Evolutionary conservation across 2,888 invertebrate genomes (phyloP).

Genomic region (Oxystoma pomonae): DNA sequence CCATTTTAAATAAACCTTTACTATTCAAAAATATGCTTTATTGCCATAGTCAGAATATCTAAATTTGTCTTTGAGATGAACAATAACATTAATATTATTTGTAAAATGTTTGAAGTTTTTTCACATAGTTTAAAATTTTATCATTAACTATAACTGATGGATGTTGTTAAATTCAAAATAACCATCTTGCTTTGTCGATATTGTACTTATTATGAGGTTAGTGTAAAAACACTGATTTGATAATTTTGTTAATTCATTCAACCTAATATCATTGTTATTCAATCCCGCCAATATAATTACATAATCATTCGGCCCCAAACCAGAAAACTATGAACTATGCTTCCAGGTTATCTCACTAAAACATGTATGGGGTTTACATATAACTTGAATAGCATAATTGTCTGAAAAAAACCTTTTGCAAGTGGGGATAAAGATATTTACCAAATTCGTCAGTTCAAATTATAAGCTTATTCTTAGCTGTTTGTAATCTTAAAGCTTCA

Average conservation of each 20-base stretch:
- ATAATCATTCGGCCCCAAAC: not conserved
- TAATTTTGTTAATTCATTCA: not conserved
- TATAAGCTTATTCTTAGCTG: not conserved
- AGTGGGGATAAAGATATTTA: not conserved
- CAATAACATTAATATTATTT: no score
- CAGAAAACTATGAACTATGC: not conserved
- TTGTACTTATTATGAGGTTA: not conserved
- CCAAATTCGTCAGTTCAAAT: not conserved
- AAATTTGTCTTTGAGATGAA: no score
- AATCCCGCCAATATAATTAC: not conserved
- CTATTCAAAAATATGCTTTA: no score
- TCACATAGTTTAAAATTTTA: no score
- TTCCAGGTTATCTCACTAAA: not conserved
- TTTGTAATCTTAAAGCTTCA: no score
- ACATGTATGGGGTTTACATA: not conserved
- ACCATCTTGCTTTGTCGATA: not conserved
- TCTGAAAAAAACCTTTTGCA: not conserved
- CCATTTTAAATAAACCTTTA: not conserved
- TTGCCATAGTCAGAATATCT: no score
- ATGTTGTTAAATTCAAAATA: not conserved
- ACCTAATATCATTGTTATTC: not conserved
- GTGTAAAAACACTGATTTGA: not conserved
- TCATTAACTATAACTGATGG: not conserved
- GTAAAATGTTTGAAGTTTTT: no score
- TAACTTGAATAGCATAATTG: not conserved